Evolutionary conservation across 2,888 invertebrate genomes (phyloP).

Genomic region (Oeneis ivallda): DNA sequence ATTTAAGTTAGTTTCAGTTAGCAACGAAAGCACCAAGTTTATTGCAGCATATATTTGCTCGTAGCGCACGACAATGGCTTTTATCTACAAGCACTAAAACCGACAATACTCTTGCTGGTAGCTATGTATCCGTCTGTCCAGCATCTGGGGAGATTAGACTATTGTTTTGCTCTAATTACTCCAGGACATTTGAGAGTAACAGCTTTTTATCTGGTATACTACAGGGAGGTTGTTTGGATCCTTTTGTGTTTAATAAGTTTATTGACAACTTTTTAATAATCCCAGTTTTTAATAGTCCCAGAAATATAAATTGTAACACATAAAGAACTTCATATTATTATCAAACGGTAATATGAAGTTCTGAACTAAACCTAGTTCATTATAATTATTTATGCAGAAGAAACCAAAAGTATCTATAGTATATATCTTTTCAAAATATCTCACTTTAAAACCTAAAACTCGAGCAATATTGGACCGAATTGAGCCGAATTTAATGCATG

Average conservation of each 20-base stretch:
- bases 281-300: background rate
- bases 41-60: slow-evolving; percentile 23
- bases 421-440: no score
- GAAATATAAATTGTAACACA: background rate
- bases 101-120: slow-evolving; percentile 3
- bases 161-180: slow-evolving; percentile 17
- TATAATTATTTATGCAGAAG: background rate
- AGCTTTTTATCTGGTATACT: background rate
- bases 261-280: background rate
- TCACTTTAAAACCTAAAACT: no score
- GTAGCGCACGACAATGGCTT: slow-evolving; percentile 13
- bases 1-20: slow-evolving; percentile 21
- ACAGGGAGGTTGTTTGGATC: background rate
- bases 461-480: no score
- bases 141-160: slow-evolving; percentile 15
- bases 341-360: no score
- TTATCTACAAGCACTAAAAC: slow-evolving; percentile 23
- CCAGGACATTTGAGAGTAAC: background rate
- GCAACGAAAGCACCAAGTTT: slow-evolving; percentile 26
- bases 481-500: background rate
- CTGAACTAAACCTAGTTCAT: background rate
- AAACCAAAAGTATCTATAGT: no score
- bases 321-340: background rate
- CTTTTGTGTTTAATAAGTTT: background rate
- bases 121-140: slow-evolving; percentile 14